Conservation (phyloP, 2,888 invertebrate species). For the Tenthredo amoena region DNA sequence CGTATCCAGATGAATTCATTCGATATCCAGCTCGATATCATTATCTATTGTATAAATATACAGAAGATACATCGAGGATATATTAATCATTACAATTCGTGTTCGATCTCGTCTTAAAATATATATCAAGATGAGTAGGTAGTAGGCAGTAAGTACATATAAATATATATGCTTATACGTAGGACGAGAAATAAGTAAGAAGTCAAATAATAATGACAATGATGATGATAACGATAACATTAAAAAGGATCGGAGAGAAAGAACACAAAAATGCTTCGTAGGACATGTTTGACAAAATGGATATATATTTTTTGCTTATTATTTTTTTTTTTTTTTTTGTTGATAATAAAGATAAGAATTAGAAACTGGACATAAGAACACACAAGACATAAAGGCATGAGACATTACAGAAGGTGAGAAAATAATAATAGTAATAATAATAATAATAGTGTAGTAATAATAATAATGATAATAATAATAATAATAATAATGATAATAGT, state of each 20-base stretch:
- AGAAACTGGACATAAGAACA: conserved; percentile 57
- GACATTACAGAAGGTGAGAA: conserved; percentile 56
- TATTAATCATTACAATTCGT: neutral
- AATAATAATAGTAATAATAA: conserved; percentile 60
- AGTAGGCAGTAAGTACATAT: neutral
- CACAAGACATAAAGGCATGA: conserved; percentile 53
- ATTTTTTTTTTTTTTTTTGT: conserved; percentile 56
- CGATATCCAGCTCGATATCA: neutral
- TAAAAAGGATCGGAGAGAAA: neutral
- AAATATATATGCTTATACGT: neutral
- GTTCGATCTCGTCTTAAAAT: neutral
- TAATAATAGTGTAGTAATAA: conserved; percentile 58
- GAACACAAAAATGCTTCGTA: neutral
- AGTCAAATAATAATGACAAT: neutral
- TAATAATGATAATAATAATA: conserved; percentile 58
- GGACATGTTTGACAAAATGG: conserved; percentile 67
- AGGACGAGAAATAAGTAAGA: neutral
- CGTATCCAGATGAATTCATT: neutral
- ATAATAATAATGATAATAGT: conserved; percentile 56
- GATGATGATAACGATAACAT: neutral
- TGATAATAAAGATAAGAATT: conserved; percentile 57
- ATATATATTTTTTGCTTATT: conserved; percentile 64
- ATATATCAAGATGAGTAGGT: neutral
- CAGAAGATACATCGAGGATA: neutral
- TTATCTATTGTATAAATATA: neutral